phyloP scores from a whole-genome alignment of 2,888 invertebrate species.

The Nymphalis polychloros region DNA sequence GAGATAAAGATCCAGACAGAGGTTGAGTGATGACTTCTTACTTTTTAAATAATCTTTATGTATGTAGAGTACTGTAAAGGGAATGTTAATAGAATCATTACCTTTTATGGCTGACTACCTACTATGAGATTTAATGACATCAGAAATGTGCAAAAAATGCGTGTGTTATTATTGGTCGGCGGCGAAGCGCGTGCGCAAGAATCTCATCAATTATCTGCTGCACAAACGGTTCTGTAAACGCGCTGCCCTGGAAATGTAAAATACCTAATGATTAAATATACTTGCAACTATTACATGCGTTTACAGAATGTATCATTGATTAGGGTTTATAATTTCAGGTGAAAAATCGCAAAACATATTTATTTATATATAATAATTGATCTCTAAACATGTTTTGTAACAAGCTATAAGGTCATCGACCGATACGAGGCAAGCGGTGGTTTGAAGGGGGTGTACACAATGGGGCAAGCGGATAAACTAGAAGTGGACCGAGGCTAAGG shows the following conservation, averaged over 20 bases:
- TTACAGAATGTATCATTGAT: neutral
- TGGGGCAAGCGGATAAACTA: conserved; percentile 14
- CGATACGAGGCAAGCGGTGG: conserved; percentile 26
- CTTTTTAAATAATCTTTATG: conserved; percentile 11
- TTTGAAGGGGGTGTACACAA: conserved; percentile 6
- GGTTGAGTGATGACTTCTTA: conserved; percentile 16
- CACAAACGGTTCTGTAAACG: neutral
- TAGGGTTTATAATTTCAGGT: neutral
- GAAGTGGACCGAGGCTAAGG: conserved; percentile 8
- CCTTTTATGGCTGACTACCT: conserved; percentile 5
- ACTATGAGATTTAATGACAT: conserved; percentile 15
- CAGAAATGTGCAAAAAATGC: conserved; percentile 9
- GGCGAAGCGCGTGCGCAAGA: conserved; percentile 11
- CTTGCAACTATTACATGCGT: neutral
- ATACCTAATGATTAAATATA: neutral
- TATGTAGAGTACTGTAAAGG: conserved; percentile 5
- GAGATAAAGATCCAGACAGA: conserved; percentile 6
- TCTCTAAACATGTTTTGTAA: conserved; percentile 25
- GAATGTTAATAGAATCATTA: conserved; percentile 20
- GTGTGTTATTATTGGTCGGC: conserved; percentile 10
- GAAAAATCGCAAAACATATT: neutral
- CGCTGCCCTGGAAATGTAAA: neutral
- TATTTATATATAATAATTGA: conserved; percentile 19
- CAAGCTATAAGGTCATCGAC: conserved; percentile 24
- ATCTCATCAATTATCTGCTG: conserved; percentile 10